A percentile compares a stretch with the other conserved stretches of the same genome.
phyloP scores from a whole-genome alignment of 2,888 invertebrate genomes.

The Callosobruchus maculatus region DNA sequence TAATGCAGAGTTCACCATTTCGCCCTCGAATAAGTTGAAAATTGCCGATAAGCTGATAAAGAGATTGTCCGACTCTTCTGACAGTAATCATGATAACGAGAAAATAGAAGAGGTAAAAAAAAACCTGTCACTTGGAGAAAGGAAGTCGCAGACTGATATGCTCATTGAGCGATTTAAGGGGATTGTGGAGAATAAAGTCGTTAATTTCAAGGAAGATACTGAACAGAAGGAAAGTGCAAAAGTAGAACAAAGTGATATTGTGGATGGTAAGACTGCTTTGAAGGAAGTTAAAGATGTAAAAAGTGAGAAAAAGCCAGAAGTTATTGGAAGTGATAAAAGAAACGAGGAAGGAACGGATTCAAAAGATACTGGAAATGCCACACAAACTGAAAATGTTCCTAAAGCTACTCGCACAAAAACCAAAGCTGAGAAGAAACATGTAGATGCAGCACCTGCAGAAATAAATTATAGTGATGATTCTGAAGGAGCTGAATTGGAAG shows the following conservation, averaged over 20 bases:
- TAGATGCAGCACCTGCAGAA: neutral
- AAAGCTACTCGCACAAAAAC: constrained; percentile 2
- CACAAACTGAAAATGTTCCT: neutral
- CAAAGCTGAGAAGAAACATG: neutral
- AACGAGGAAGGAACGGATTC: constrained; percentile 1
- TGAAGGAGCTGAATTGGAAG: neutral
- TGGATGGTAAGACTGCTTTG: neutral
- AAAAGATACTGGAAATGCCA: neutral
- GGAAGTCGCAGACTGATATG: constrained; percentile 13
- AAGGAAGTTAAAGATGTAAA: neutral
- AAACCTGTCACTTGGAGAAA: neutral
- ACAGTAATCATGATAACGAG: constrained; percentile 7
- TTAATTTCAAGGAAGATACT: neutral
- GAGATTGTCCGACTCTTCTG: constrained; percentile 31
- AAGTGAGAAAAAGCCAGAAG: neutral
- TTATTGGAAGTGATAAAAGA: neutral
- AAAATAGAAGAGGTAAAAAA: constrained; percentile 19
- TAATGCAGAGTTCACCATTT: constrained; percentile 34
- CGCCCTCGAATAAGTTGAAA: constrained; percentile 37
- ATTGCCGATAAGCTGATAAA: constrained; percentile 43
- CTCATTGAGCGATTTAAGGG: constrained; percentile 14
- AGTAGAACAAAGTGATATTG: neutral
- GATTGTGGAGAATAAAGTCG: constrained; percentile 1
- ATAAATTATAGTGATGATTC: constrained; percentile 4
- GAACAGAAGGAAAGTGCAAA: neutral